A percentile compares a stretch with the other conserved stretches of the same genome.
Conservation (phyloP, 1,140 invertebrate species). For the Drosophila albomicans region DNA sequence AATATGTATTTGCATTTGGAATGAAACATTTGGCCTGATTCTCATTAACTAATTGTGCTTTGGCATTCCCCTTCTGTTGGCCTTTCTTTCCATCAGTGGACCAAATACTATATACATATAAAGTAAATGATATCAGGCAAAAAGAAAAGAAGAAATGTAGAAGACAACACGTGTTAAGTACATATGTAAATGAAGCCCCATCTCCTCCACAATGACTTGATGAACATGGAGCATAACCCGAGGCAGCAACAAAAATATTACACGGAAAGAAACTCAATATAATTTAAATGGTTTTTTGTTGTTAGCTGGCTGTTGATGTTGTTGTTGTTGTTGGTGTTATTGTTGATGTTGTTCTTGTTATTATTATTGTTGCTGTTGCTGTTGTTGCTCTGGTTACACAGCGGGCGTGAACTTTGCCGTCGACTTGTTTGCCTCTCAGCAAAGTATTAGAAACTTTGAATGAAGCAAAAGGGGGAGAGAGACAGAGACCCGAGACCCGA, state of each 20-base stretch:
- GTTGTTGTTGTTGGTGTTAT: too few relatives aligned
- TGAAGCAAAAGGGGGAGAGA: background rate
- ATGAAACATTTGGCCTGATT: conserved; percentile 35
- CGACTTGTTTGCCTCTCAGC: conserved; percentile 14
- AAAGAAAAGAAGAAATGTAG: background rate
- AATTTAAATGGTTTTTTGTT: conserved; percentile 68
- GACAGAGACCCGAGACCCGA: background rate
- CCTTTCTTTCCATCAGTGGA: background rate
- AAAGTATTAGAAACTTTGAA: conserved; percentile 45
- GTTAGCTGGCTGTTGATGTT: conserved; percentile 32
- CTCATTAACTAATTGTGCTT: conserved; percentile 73
- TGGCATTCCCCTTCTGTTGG: background rate
- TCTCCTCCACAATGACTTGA: conserved; percentile 25
- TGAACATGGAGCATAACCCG: conserved; percentile 11
- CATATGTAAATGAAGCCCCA: conserved; percentile 65
- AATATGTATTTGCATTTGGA: conserved; percentile 37
- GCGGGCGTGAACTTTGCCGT: conserved; percentile 40
- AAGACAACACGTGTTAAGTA: conserved; percentile 69
- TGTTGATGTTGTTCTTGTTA: background rate
- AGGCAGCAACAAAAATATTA: conserved; percentile 35
- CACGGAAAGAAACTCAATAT: conserved; percentile 64
- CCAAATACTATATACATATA: background rate
- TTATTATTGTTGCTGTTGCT: conserved; percentile 5
- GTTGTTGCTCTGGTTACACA: conserved; percentile 42
- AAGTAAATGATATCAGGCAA: conserved; percentile 27